These are phyloP conservation scores for Tanytarsus gracilentus DNA, from an alignment of 2,888 invertebrate species.

Conservation along the genomic window DNA sequence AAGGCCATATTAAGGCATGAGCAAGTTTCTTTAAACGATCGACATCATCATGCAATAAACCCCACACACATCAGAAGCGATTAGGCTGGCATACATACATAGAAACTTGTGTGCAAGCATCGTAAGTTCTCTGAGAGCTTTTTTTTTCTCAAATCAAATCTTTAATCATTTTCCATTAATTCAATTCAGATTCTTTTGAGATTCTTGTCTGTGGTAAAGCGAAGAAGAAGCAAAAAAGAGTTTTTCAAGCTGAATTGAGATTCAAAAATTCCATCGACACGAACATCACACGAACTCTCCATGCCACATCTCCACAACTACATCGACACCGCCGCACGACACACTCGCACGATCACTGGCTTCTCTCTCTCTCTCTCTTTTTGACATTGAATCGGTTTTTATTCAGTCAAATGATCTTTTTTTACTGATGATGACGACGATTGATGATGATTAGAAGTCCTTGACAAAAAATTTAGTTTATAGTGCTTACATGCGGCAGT, in stretches of 20 bases:
- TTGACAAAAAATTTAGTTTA: background rate
- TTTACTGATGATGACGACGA: background rate
- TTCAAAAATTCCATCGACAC: slow-evolving; percentile 26
- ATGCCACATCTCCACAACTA: background rate
- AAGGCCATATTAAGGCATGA: no score
- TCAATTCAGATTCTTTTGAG: background rate
- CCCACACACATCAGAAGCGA: no score
- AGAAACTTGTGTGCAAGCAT: slow-evolving; percentile 10
- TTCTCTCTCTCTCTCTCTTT: background rate
- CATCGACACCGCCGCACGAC: background rate
- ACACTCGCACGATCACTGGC: background rate
- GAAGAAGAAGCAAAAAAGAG: no score
- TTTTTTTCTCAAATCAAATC: background rate
- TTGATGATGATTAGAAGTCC: background rate
- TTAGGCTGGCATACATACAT: no score
- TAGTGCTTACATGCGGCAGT: no score
- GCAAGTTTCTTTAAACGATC: no score
- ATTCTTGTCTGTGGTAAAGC: background rate
- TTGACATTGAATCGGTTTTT: slow-evolving; percentile 13
- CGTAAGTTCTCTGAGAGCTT: no score
- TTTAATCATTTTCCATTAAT: background rate
- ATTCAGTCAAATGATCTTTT: background rate
- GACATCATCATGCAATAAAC: no score
- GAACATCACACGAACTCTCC: slow-evolving; percentile 1
- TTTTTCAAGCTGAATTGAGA: background rate